Evolutionary conservation across 2,888 invertebrate genomes (phyloP), one percentile per base, ranked within the genome.

Genomic region (Cetonia aurata): DNA sequence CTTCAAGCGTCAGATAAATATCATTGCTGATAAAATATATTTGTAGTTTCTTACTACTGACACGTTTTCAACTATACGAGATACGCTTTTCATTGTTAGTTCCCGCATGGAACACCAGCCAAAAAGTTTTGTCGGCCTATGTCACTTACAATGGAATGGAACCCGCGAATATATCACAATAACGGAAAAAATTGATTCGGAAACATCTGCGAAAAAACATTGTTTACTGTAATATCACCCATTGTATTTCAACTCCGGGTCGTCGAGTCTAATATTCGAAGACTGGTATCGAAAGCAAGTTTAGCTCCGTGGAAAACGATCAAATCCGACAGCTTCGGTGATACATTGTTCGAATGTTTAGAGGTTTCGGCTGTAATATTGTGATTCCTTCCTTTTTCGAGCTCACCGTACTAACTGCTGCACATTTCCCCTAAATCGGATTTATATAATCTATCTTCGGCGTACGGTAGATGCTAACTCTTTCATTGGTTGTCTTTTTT

Each of bases 301-400:
- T 59, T 42, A 44, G 44, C 19, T n/a, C 69, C 71, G 67, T 25
- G 56, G 55, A 62, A 73, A 70, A 71, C 71, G 69, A 71, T 70
- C 70, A 56, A 57, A 68, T 73, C 71, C 53, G 66, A 66, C 69
- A 67, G 55, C 66, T 71, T 55, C 69, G 55, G 37, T 71, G 69
- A 71, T 67, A 56, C 67, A 71, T 71, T 71, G 70, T 73, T 73
- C 15, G 33, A 9, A 56, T 25, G 25, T 25, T 25, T 53, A 25
- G 10, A 25, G 19, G 31, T 37, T 17, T 17, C 12, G 17, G 19
- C 12, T 52, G 19, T 52, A 52, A 52, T 52, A 52, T 9, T 25
- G 25, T 52, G 52, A 42, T 44, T 44, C 52, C 19, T 12, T 42
- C 13, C 44, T 41, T 41, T 31, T 31, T n/a, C 31, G 31, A 8